These are phyloP conservation scores for Ditula angustiorana DNA, from an alignment of 2,888 invertebrate genomes.

Conservation along the genomic window DNA sequence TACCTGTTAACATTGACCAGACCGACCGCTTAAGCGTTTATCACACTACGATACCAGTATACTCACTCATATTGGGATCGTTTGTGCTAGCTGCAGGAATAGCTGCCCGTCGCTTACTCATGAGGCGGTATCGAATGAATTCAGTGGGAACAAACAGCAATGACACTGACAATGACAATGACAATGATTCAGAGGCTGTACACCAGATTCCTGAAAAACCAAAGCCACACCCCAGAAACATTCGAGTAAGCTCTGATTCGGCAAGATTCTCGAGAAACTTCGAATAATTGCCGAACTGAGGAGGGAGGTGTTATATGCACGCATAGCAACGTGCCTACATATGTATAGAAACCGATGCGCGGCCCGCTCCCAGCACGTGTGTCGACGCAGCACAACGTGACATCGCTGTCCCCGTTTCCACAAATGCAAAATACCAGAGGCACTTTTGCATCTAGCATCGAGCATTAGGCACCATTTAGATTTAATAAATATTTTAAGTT, in stretches of 20 bases:
- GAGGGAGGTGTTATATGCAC: background rate
- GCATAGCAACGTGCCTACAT: too few relatives aligned
- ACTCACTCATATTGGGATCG: constrained; percentile 19
- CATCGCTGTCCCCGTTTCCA: too few relatives aligned
- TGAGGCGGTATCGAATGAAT: background rate
- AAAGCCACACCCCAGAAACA: constrained; percentile 1
- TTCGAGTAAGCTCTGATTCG: background rate
- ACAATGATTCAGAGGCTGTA: too few relatives aligned
- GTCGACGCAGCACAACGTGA: too few relatives aligned
- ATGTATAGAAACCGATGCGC: too few relatives aligned
- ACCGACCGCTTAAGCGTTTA: constrained; percentile 11
- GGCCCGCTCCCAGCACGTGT: too few relatives aligned
- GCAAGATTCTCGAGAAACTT: background rate
- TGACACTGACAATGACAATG: too few relatives aligned
- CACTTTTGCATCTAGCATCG: too few relatives aligned
- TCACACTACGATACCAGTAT: constrained; percentile 34
- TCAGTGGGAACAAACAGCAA: background rate
- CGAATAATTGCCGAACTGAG: constrained; percentile 1
- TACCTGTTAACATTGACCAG: constrained; percentile 18
- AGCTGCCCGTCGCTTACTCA: background rate
- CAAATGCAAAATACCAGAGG: too few relatives aligned
- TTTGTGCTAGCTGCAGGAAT: constrained; percentile 1
- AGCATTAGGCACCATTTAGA: too few relatives aligned
- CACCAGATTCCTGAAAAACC: background rate
- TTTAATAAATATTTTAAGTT: too few relatives aligned